Evolutionary conservation across 2,888 invertebrate species (phyloP).

Genomic region (Stictocephala bisonia): DNA sequence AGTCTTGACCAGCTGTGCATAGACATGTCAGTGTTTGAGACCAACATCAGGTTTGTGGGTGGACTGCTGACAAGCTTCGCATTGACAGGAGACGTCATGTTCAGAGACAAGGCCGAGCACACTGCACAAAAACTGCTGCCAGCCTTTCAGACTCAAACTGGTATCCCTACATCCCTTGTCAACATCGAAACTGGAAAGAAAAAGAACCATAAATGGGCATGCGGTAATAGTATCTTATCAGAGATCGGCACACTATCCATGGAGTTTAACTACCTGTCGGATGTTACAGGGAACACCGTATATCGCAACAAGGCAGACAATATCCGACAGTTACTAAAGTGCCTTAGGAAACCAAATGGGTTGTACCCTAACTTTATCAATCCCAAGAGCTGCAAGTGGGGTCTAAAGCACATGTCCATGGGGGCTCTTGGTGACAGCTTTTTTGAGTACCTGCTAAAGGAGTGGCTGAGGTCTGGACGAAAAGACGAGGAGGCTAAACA

Average conservation of each 20-base stretch:
- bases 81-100: conserved; percentile 94
- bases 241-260: conserved; percentile 97
- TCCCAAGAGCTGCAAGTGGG: conserved; percentile 96
- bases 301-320: conserved; percentile 91
- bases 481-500: conserved; percentile 83
- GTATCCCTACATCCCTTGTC: conserved; percentile 93
- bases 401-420: conserved; percentile 97
- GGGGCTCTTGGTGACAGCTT: conserved; percentile 98
- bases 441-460: conserved; percentile 98
- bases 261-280: conserved; percentile 95
- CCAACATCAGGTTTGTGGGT: conserved; percentile 97
- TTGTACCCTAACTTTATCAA: conserved; percentile 98
- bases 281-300: conserved; percentile 90
- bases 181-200: conserved; percentile 92
- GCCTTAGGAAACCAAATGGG: conserved; percentile 90
- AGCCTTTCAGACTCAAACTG: conserved; percentile 97
- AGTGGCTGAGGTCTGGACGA: conserved; percentile 86
- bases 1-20: conserved; percentile 69
- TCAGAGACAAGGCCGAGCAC: conserved; percentile 90
- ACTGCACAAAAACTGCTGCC: conserved; percentile 94
- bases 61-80: conserved; percentile 94
- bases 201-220: conserved; percentile 98
- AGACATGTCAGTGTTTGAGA: conserved; percentile 92
- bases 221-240: conserved; percentile 93
- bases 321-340: conserved; percentile 84